Base-by-base conservation (phyloP, 2,113 vertebrate species). In the Oostethus manadensis region DNA sequence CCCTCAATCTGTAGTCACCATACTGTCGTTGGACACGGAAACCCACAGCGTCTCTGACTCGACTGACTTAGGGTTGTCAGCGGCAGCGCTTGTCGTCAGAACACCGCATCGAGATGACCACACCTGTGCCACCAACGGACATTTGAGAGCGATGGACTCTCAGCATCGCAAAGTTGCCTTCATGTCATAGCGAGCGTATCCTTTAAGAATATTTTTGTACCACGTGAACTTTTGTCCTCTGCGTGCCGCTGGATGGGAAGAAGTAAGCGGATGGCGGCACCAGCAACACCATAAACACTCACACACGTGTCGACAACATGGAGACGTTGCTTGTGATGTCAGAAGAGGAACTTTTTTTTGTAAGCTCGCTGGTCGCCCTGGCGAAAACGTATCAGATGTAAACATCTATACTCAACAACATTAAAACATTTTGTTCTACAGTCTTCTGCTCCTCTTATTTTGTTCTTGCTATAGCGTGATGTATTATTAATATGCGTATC, bases 1-100 rank as follows among this genome's bases (percentile, higher is more conserved):
- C 66, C 94, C 94, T 67, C 90, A 87, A 73, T 87, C 93, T 35
- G 86, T 97, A 54, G 84, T 88, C 67, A 87, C 90, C 71, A 93
- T 96, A 60, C 77, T 96, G 79, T 93, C 92, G 16, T 85, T 94
- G 26, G 83, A 90, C 48, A 70, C 83, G 5, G 78, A 84, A 17
- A 77, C 76, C 2, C 75, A 86, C 0, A 78, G 88, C 0, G 77
- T 89, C 58, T 87, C 86, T 0, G 87, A 91, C 11, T 66, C 18
- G 0, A 80, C 83, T 0, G 57, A 49, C 0, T 10, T 44, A 60
- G 49, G 11, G 21, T 16, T 40, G 8, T 0, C 18, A 8, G 40
- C 6, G 20, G 40, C 6, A 8, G 9, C n/a, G 16, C 2, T 45
- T 63, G 45, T 62, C 60, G 18, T 60, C 66, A 11, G 70, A 0